phyloP scores from a whole-genome alignment of 2,888 invertebrate genomes.

The Drosophila paranaensis region DNA sequence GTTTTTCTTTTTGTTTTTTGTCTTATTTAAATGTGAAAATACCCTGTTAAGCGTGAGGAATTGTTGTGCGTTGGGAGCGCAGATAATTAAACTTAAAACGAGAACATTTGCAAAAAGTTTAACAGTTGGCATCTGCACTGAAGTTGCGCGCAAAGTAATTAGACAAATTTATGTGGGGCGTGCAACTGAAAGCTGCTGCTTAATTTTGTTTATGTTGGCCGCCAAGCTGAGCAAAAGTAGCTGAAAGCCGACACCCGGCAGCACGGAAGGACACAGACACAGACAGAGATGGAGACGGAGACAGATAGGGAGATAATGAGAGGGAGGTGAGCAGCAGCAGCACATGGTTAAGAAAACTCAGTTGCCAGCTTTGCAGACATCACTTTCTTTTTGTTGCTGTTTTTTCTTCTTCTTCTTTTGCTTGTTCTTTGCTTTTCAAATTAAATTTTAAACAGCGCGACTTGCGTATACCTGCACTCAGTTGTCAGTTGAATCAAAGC shows the following conservation, averaged over 20 bases:
- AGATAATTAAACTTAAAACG: slow-evolving; percentile 62
- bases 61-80: slow-evolving; percentile 10
- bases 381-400: slow-evolving; percentile 3
- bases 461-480: slow-evolving; percentile 2
- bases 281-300: too few relatives aligned
- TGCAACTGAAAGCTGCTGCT: slow-evolving; percentile 54
- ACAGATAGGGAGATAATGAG: background rate
- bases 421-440: background rate
- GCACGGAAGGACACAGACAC: background rate
- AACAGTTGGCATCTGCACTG: slow-evolving; percentile 47
- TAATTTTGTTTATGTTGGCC: slow-evolving; percentile 56
- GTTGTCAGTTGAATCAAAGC: background rate
- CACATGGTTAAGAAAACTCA: slow-evolving; percentile 26
- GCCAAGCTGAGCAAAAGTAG: slow-evolving; percentile 34
- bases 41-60: slow-evolving; percentile 4
- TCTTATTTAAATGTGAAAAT: background rate
- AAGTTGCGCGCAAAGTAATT: slow-evolving; percentile 59
- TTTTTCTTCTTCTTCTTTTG: background rate
- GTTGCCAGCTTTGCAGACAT: slow-evolving; percentile 24
- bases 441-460: background rate
- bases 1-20: too few relatives aligned
- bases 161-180: slow-evolving; percentile 60
- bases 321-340: slow-evolving; percentile 1
- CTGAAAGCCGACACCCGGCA: slow-evolving; percentile 30
- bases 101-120: slow-evolving; percentile 57